Conservation (phyloP, 2,113 vertebrate genomes). For the Forbesichthys agassizii region DNA sequence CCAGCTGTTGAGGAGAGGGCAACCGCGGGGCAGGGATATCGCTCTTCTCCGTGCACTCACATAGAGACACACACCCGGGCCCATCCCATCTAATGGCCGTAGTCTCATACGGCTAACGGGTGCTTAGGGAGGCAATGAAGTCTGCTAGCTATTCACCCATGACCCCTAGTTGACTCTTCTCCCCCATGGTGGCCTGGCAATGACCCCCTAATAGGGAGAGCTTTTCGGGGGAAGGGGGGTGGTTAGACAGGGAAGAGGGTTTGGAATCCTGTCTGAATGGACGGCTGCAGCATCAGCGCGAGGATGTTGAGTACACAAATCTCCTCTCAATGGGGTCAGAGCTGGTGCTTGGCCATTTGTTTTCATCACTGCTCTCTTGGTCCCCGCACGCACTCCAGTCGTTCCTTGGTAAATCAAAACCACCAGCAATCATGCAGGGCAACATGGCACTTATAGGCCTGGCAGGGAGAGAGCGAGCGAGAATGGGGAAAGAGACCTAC, state of each 20-base stretch:
- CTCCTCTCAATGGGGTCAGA: slow-evolving; percentile 67
- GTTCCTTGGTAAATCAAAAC: slow-evolving; percentile 54
- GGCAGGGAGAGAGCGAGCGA: neutral
- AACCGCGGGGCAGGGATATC: slow-evolving; percentile 56
- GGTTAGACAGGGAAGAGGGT: slow-evolving; percentile 52
- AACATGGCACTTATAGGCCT: slow-evolving; percentile 41
- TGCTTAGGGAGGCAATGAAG: slow-evolving; percentile 74
- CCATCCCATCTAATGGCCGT: slow-evolving; percentile 70
- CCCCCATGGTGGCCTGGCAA: slow-evolving; percentile 76
- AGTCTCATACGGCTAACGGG: slow-evolving; percentile 69
- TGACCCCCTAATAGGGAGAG: slow-evolving; percentile 73
- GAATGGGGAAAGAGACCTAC: too few relatives aligned
- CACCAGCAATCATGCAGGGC: slow-evolving; percentile 48
- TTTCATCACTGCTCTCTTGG: slow-evolving; percentile 41
- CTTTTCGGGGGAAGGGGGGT: slow-evolving; percentile 28
- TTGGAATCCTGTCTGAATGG: slow-evolving; percentile 68
- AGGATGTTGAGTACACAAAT: slow-evolving; percentile 64
- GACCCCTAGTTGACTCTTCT: slow-evolving; percentile 78
- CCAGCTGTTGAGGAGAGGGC: slow-evolving; percentile 73
- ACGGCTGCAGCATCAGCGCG: slow-evolving; percentile 62
- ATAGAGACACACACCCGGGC: slow-evolving; percentile 42
- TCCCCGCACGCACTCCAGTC: neutral
- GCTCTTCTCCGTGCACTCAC: slow-evolving; percentile 36
- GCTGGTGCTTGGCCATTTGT: slow-evolving; percentile 70
- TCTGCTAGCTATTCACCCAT: slow-evolving; percentile 76